Evolutionary conservation across 2,113 vertebrate genomes (phyloP), one percentile per base, ranked within the genome.

Genomic region (Tyrannus savana): DNA sequence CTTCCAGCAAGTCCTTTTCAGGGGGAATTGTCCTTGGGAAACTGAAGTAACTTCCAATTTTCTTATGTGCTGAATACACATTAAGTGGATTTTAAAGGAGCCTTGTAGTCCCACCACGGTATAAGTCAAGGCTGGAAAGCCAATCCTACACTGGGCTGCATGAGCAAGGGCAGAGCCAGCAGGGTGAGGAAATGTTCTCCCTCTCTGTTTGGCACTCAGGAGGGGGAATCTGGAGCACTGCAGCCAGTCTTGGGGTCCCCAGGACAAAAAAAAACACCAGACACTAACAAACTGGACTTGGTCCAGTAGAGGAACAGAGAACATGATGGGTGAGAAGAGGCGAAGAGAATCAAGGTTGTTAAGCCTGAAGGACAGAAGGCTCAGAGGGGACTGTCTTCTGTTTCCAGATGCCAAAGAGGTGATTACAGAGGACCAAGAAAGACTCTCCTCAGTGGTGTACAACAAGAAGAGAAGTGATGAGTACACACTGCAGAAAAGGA

Each of bases 151-250:
- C 9, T 8, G 23, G 68, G 30, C 17, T 80, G 42, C 39, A 13
- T 8, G 16, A 76, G 44, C 28, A 79, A 63, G 13, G 46, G n/a
- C 41, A 88, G 35, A 79, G 55, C 18, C 89, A 81, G 68, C n/a
- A 87, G 25, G 14, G 0, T 52, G 41, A 72, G 19, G 47, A 44
- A 1, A 0, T 1, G 56, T 15, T 12, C 33, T 46, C 23, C 46
- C 27, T 44, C 46, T 71, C 27, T 6, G 4, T 56, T 2, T 13
- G 85, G 31, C 27, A 52, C 60, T 64, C 23, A 10, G 0, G 9
- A 46, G 33, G 53, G 7, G 47, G 28, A 30, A 60, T 11, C 37
- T 33, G 67, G 56, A 86, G 53, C 2, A 13, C 8, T 14, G 6
- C 7, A 30, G 7, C 37, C 3, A 1, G 7, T 13, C 28, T 21